Evolutionary conservation across 2,888 invertebrate species (phyloP), one percentile per base, ranked within the genome.

Genomic region (Metallyticus violacea): DNA sequence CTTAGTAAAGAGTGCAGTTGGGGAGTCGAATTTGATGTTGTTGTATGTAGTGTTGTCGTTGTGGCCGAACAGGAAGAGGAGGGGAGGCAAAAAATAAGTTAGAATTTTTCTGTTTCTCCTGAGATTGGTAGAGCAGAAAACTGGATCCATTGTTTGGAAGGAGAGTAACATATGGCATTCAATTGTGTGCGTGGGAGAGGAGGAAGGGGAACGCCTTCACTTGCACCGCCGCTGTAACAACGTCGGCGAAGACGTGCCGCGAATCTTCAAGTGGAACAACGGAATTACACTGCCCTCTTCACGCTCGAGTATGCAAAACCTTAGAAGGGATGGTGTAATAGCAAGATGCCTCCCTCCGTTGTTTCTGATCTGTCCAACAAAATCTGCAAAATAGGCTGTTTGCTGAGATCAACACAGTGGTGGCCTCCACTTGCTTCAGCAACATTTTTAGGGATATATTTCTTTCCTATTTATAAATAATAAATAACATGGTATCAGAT

Each of bases 61-160:
- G 76, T 22, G 7, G 25, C 40, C 40, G 40, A 62, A 62, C 22
- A 22, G 40, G 40, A 62, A 62, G 40, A 62, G 22, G 40, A 62
- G 15, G 40, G 40, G 22, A 62, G 22, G 40, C 40, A 62, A 82
- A 26, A 82, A 82, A 82, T 76, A 62, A 25, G n/a, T 26, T 40
- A 62, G 81, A 81, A 81, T 81, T 62, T 76, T 62, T 62, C 40
- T 15, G 40, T 62, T 62, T 62, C 62, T 76, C 62, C 26, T n/a
- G 76, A 76, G 82, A 26, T 62, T 82, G 40, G 82, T 82, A 76
- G 62, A 82, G 82, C 82, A 76, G 82, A 82, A 82, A 85, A 78
- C 30, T 85, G 79, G 78, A 30, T 85, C 26, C 26, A 25, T 40
- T 78, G 79, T 40, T 79, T 26, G 84, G 29, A 77, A 29, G 77